Percentiles rank a stretch among this genome's conserved stretches.
Evolutionary conservation across 2,797 vertebrate species (phyloP).

Genomic region (Hapalemur alaotrensis): DNA sequence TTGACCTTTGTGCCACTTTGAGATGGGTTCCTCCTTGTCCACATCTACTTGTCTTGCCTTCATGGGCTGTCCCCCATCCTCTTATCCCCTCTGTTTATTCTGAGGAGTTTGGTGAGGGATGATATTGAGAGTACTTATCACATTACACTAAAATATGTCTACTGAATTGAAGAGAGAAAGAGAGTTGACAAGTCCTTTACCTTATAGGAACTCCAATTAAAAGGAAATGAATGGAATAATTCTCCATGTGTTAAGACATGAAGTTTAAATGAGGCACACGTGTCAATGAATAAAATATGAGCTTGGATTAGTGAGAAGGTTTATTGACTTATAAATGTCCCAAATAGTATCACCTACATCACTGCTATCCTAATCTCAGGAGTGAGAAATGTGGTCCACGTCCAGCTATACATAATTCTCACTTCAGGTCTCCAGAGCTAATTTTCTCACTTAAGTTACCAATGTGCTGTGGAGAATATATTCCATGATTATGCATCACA

Average conservation of each 20-base stretch:
- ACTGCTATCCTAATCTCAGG: neutral
- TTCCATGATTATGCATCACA: too few species aligned
- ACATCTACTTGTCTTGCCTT: neutral
- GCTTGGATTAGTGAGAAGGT: neutral
- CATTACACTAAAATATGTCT: too few species aligned
- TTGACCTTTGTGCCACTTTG: neutral
- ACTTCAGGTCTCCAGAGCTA: too few species aligned
- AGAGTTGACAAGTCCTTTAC: too few species aligned
- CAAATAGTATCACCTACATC: too few species aligned
- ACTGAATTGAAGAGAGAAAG: too few species aligned
- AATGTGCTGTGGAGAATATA: too few species aligned
- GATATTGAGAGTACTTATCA: neutral
- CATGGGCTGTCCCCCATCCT: neutral
- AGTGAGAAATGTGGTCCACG: neutral
- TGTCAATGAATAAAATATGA: neutral
- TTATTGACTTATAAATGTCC: too few species aligned
- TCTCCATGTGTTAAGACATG: neutral
- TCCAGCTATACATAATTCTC: too few species aligned
- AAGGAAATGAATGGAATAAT: neutral
- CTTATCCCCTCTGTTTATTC: neutral
- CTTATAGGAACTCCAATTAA: neutral
- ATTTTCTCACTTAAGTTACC: too few species aligned
- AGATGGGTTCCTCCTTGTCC: too few species aligned
- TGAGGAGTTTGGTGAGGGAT: neutral
- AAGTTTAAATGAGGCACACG: neutral